Evolutionary conservation across 2,888 invertebrate genomes (phyloP), one percentile per base, ranked within the genome.

Genomic region (Boloria euphrosyne): DNA sequence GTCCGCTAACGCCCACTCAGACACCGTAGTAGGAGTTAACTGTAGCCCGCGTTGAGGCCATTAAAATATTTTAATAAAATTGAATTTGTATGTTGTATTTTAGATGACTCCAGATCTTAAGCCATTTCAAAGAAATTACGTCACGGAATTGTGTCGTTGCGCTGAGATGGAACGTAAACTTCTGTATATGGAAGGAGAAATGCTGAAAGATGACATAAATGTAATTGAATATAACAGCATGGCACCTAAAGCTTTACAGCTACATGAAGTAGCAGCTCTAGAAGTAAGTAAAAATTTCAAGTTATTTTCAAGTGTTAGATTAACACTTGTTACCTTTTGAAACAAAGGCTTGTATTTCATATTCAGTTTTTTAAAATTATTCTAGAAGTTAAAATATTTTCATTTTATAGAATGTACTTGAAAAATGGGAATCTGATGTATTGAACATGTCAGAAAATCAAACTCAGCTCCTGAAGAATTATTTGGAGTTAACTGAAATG

Each of bases 131-230:
- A 93, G 96, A 72, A 96, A 95, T 79, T 97, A 96, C 86, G 96
- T 97, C 3, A 94, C 94, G 70, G 97, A 97, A 82, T 95, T 98
- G 16, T 93, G 97, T 66, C 93, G 97, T 68, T 97, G 96, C 83
- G 96, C 96, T 74, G 97, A 97, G 81, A 95, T 98, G 95, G 96
- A 97, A 81, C 92, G 96, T 49, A 96, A 95, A 78, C 89, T 97
- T 31, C 86, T 95, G 6, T 97, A 94, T 78, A 94, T 97, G 80
- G 95, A 96, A 78, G 90, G 93, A 0, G 97, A 97, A 86, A 95
- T 98, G 77, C 90, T 87, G 69, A 95, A 95, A 79, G 96, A 97
- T 75, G 90, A 93, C 0, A 96, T 98, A 61, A 92, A 93, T 3
- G 63, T 93, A 89, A 86, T 85, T 82, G 94, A 95, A 68, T 93